Conservation (phyloP, 2,888 invertebrate genomes). For the Cremastinae sp. region DNA sequence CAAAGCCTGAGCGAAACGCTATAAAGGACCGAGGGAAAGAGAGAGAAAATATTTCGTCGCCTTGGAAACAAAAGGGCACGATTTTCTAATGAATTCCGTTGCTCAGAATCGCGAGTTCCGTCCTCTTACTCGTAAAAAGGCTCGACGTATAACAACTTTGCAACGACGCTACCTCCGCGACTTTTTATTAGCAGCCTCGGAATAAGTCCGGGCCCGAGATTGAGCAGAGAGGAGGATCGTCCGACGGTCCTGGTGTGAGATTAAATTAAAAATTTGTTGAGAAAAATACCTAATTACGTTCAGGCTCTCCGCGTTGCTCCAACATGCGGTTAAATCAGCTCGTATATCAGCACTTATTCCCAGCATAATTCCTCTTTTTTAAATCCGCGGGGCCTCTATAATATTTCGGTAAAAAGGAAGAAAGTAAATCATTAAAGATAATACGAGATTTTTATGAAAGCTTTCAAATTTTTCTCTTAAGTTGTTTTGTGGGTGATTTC, state of each 20-base stretch:
- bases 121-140: not conserved
- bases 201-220: conserved; percentile 34
- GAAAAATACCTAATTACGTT: conserved; percentile 72
- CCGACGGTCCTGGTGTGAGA: conserved; percentile 34
- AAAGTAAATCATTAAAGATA: too few species aligned
- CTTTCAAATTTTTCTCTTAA: too few species aligned
- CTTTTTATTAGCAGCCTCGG: conserved; percentile 56
- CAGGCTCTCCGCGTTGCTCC: conserved; percentile 41
- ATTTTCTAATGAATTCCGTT: not conserved
- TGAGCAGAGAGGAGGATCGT: conserved; percentile 26
- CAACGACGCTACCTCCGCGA: conserved; percentile 24
- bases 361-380: conserved; percentile 1
- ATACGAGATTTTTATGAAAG: too few species aligned
- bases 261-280: conserved; percentile 73
- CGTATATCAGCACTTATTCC: conserved; percentile 31
- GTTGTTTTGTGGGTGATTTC: too few species aligned
- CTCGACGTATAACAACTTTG: not conserved
- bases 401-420: not conserved
- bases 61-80: conserved; percentile 12
- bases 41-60: not conserved
- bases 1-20: conserved; percentile 53
- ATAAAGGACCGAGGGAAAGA: conserved; percentile 40
- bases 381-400: not conserved
- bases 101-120: conserved; percentile 4
- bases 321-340: not conserved